Percentiles rank a stretch among this genome's conserved stretches.
These are phyloP conservation scores for Holocentrus rufus DNA, from an alignment of 2,797 vertebrate species.

Conservation along the genomic window DNA sequence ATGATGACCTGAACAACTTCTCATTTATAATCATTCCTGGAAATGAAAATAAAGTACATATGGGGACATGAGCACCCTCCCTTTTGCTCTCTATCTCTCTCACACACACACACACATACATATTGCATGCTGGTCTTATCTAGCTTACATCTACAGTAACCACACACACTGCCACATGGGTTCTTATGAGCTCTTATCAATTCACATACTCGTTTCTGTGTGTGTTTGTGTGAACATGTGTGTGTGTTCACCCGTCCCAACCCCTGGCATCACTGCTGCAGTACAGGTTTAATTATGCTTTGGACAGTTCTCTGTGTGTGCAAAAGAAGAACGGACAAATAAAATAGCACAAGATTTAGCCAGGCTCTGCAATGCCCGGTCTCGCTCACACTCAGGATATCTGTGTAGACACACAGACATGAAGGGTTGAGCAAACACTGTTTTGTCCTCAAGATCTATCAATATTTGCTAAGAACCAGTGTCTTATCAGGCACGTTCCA, in stretches of 20 bases:
- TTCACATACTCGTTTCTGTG: background rate
- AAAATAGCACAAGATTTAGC: no score
- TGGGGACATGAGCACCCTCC: background rate
- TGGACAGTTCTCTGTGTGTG: conserved; percentile 13
- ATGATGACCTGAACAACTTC: conserved; percentile 10
- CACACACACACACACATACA: background rate
- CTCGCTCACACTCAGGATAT: conserved; percentile 20
- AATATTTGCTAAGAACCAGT: conserved; percentile 28
- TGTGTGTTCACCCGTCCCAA: conserved; percentile 1
- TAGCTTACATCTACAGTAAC: no score
- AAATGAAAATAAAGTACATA: conserved; percentile 12
- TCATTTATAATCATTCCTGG: conserved; percentile 26
- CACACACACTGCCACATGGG: background rate
- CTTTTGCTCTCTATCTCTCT: background rate
- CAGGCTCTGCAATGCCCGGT: conserved; percentile 1
- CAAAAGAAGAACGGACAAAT: conserved; percentile 6
- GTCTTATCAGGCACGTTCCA: conserved; percentile 28
- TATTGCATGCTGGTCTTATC: background rate
- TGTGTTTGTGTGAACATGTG: conserved; percentile 11
- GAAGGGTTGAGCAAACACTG: conserved; percentile 1
- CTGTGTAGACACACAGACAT: conserved; percentile 16
- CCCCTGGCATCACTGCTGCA: conserved; percentile 3
- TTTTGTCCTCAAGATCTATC: conserved; percentile 29
- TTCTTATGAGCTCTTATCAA: background rate
- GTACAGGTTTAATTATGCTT: background rate